Base-by-base conservation (phyloP, 2,888 invertebrate species). In the Calliopum simillimum region DNA sequence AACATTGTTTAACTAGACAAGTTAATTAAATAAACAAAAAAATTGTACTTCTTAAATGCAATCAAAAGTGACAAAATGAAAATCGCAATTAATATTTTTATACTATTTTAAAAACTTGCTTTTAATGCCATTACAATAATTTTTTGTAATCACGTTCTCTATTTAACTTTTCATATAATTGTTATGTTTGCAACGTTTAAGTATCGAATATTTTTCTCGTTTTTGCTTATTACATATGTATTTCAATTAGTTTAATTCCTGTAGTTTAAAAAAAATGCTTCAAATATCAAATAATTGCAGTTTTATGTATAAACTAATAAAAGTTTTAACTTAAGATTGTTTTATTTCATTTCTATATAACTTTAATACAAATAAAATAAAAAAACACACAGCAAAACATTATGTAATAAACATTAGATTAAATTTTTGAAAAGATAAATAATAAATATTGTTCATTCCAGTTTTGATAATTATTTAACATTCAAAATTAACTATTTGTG, bases 111-210 rank as follows among this genome's bases (percentile, higher is more conserved):
- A 46, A 21, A 44, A 61, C 23, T 46, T 44, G 46, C 14, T 46
- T 61, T 61, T 46, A 61, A 61, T 61, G 61, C 61, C 61, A 23
- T 61, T 46, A 33, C 33, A 33, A 8, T 33, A 8, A 61, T 46
- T 61, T 46, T 61, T 23, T 56, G 5, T 13, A 6, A 33, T 23
- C 21, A 61, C 33, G 33, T 13, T 47, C 43, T 33, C 25, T 16
- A 16, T 43, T 59, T 59, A 56, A 59, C 41, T 41, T 41, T 33
- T 41, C 2, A 41, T 16, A 41, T 43, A 33, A 12, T 58, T 58
- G 8, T 56, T n/a, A 14, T 16, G 13, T 43, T 43, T 59, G 41
- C 5, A 59, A 59, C 19, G n/a, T 33, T 25, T 59, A 11, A 58
- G 33, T 23, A 58, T 43, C 16, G 14, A 59, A 43, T 16, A 19